Conservation (phyloP, 2,797 vertebrate species). For the Glossophaga mutica region DNA sequence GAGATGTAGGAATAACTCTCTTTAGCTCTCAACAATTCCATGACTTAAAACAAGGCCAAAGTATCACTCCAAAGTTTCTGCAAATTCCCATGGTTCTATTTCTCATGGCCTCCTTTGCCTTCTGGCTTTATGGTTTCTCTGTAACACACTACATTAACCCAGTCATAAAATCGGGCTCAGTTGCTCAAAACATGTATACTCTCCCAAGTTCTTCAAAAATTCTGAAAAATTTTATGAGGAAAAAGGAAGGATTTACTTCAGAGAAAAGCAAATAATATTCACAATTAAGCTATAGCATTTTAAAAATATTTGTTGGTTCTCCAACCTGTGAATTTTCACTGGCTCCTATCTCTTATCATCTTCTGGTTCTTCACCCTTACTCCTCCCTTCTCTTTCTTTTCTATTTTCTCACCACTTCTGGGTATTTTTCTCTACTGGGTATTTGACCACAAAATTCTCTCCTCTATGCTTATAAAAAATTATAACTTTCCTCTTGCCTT, state of each 20-base stretch:
- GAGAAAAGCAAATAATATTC: neutral
- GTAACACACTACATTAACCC: neutral
- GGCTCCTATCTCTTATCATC: neutral
- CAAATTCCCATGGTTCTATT: neutral
- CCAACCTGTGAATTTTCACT: neutral
- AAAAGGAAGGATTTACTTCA: neutral
- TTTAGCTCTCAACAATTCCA: neutral
- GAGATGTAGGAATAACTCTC: neutral
- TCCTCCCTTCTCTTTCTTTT: neutral
- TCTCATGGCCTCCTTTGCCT: neutral
- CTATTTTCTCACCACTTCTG: neutral
- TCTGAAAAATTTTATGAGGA: neutral
- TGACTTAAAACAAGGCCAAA: neutral
- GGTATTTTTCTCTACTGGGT: neutral
- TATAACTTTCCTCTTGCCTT: neutral
- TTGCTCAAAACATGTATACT: neutral
- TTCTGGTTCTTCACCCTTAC: neutral
- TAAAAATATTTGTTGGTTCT: neutral
- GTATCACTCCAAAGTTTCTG: neutral
- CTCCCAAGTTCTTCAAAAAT: neutral
- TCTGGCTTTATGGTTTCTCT: neutral
- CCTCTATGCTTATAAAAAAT: neutral
- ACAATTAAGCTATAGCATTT: neutral
- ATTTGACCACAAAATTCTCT: neutral
- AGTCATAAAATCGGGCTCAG: neutral